These are phyloP conservation scores for Melanostoma scalare DNA, from an alignment of 2,888 invertebrate genomes.

Conservation along the genomic window DNA sequence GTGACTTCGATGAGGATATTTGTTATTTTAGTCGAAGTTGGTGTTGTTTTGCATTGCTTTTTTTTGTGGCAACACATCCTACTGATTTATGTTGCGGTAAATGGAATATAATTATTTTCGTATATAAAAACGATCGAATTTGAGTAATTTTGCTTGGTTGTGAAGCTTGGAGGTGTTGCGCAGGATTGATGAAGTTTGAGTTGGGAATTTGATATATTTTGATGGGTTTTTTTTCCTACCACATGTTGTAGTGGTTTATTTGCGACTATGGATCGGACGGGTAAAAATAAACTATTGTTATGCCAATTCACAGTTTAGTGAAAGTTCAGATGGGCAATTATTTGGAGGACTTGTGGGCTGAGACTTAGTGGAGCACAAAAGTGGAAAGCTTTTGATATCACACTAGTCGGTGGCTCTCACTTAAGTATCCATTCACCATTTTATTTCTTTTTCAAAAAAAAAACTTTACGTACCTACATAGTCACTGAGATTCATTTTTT, in stretches of 20 bases:
- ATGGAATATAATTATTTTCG: slow-evolving; percentile 74
- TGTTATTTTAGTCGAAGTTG: slow-evolving; percentile 38
- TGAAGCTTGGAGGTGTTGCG: neutral
- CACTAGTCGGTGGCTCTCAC: too few relatives aligned
- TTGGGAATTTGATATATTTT: slow-evolving; percentile 41
- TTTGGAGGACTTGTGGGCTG: too few relatives aligned
- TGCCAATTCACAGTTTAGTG: too few relatives aligned
- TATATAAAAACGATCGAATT: slow-evolving; percentile 61
- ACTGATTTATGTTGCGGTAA: slow-evolving; percentile 74
- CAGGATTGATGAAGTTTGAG: slow-evolving; percentile 33
- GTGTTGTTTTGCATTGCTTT: slow-evolving; percentile 6
- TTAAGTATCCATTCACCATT: too few relatives aligned
- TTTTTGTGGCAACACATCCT: slow-evolving; percentile 29
- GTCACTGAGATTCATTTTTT: too few relatives aligned
- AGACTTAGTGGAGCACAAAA: too few relatives aligned
- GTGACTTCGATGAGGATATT: slow-evolving; percentile 61
- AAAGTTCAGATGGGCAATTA: too few relatives aligned
- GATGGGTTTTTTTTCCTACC: slow-evolving; percentile 9
- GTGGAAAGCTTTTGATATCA: too few relatives aligned
- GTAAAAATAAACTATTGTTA: too few relatives aligned
- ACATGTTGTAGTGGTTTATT: slow-evolving; percentile 4
- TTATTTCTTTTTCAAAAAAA: too few relatives aligned
- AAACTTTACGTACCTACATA: too few relatives aligned
- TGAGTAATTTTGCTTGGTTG: slow-evolving; percentile 53
- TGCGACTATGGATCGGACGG: too few relatives aligned